Base-by-base conservation (phyloP, 2,113 vertebrate genomes). In the Clinocottus analis region DNA sequence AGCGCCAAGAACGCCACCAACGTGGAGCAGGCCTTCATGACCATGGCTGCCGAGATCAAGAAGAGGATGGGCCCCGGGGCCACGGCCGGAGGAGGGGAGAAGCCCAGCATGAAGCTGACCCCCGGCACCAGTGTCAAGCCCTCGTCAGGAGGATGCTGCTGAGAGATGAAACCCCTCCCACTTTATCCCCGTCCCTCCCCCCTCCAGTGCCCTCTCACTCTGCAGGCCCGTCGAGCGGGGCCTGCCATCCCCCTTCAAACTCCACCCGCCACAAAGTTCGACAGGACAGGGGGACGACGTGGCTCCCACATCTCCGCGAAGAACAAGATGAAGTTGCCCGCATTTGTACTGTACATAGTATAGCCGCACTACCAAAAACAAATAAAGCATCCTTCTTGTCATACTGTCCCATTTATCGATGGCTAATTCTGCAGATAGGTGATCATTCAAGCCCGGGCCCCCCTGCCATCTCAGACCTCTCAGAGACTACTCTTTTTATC, bases 21-120 rank as follows among this genome's bases (percentile, higher is more conserved):
- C 80, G 98, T 99, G 94, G 98, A 99, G 96, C 98, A 99, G 96
- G 98, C 98, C 95, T 99, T 99, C 95, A 99, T 99, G 98, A 99
- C 97, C 72, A 99, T 99, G 98, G 98, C 98, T 89, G 98, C 97
- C 3, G 98, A 99, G 93, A 99, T 99, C 92, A 99, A 99, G 95
- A 99, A 98, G 93, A 95, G 98, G 89, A 99, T 99, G 98, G 98
- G 98, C 41, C 98, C 98, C 5, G 98, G 98, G 90, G 98, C 98
- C 47, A 98, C 98, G 80, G 94, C 97, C 47, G 97, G 96, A 72
- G 97, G 98, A 77, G 94, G 96, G 4, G 98, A 98, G 89, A 99
- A 99, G 90, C 95, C 97, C 93, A 98, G 97, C 51, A 95, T 99
- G 90, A 98, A 98, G 95, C 97, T 99, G 69, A 90, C 90, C 90